Percentiles rank a stretch among this genome's conserved stretches.
phyloP scores from a whole-genome alignment of 2,888 invertebrate species.

The Tipula lateralis region DNA sequence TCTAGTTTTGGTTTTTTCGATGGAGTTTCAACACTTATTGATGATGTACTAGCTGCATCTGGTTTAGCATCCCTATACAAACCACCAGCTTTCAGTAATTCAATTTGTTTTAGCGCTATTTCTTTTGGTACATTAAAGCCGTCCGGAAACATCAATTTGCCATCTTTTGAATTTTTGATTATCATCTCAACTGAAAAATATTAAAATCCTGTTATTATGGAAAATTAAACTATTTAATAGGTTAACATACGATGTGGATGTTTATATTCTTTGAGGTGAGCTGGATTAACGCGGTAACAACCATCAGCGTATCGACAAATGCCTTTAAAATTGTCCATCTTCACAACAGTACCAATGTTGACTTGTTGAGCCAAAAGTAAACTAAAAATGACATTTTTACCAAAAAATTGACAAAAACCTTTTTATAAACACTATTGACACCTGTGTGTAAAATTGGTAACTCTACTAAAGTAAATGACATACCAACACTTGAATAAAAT shows the following conservation, averaged over 20 bases:
- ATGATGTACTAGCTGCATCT: not conserved
- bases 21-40: not conserved
- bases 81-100: not conserved
- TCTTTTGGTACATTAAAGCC: not conserved
- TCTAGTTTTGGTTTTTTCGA: not conserved
- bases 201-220: conserved; percentile 37
- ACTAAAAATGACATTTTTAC: too few species aligned
- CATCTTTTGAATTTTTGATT: not conserved
- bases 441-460: not conserved
- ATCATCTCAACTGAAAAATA: not conserved
- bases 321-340: conserved; percentile 27
- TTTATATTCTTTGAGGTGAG: conserved; percentile 74
- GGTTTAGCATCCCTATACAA: not conserved
- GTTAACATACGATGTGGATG: conserved; percentile 77
- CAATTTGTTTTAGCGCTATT: not conserved
- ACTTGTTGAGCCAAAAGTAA: not conserved
- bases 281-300: conserved; percentile 79
- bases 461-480: too few species aligned
- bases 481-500: too few species aligned
- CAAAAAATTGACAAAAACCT: not conserved
- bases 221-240: conserved; percentile 32
- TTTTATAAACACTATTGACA: not conserved
- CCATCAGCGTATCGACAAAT: conserved; percentile 69
- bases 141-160: not conserved
- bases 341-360: not conserved